Base-by-base conservation (phyloP, 2,888 invertebrate genomes). In the Halictus quadricinctus region DNA sequence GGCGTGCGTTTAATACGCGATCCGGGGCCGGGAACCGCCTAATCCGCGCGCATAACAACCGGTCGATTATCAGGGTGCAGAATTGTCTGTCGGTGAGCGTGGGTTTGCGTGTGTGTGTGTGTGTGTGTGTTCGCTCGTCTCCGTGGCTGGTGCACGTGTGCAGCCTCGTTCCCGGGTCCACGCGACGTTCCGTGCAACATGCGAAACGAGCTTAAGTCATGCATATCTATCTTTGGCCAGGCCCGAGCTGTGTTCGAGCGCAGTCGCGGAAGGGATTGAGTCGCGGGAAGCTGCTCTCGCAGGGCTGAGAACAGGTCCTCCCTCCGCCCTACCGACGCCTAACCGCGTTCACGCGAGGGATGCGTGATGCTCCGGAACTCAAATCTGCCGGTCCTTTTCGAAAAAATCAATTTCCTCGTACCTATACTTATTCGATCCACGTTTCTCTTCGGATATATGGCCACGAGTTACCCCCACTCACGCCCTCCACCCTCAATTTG, bases 81-180 rank as follows among this genome's bases (percentile, higher is more conserved):
- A 46, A 60, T 25, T 60, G 60, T 60, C 60, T 60, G 58, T 60
- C 60, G 43, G 48, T 58, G 46, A 10, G 54, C 54, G 15, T 5
- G n/a, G 15, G 21, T 21, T 12, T 21, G 29, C 46, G 18, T 2
- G 25, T 21, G 15, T n/a, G 29, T 0, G 60, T n/a, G 18, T 2
- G 25, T 21, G 15, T n/a, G 29, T 0, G 60, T n/a, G 60, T 12
- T 29, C 29, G 29, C 29, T 29, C 29, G 29, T 29, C 29, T 29
- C 29, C 29, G 29, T 29, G 29, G n/a, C 21, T 18, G 48, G 21
- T 72, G 77, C 74, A 77, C 78, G 78, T 69, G 81, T 80, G 75
- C 66, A 80, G 80, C 75, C 50, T 85, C 88, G 77, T 85, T 84
- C 72, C 79, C 60, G 58, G 79, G 46, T 87, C 69, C 72, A 78